Percentiles rank a stretch among this genome's conserved stretches.
Evolutionary conservation across 2,888 invertebrate genomes (phyloP).

Genomic region (Diarsia brunnea): DNA sequence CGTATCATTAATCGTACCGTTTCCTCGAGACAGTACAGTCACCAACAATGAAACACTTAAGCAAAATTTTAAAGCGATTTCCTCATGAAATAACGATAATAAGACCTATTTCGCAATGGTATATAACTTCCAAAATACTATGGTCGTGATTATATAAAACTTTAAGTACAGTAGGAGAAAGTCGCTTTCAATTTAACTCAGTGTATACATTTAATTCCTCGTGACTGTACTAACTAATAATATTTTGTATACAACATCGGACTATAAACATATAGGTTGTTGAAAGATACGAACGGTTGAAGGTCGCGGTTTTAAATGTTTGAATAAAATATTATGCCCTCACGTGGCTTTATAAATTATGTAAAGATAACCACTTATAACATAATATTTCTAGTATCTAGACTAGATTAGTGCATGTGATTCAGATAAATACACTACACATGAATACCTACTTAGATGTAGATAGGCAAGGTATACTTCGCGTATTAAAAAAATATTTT

Average conservation of each 20-base stretch:
- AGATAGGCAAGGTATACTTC: not conserved
- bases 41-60: too few species aligned
- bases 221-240: not conserved
- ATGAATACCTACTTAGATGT: not conserved
- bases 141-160: too few species aligned
- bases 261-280: not conserved
- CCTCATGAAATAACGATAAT: too few species aligned
- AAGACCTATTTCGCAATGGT: too few species aligned
- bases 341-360: constrained; percentile 47
- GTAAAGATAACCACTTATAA: not conserved
- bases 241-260: constrained; percentile 23
- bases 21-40: too few species aligned
- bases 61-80: too few species aligned
- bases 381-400: constrained; percentile 23
- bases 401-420: constrained; percentile 23
- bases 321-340: constrained; percentile 45
- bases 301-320: constrained; percentile 39
- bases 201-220: too few species aligned
- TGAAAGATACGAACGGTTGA: constrained; percentile 24
- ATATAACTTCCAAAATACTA: too few species aligned
- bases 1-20: too few species aligned
- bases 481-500: not conserved
- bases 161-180: too few species aligned
- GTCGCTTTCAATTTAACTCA: too few species aligned
- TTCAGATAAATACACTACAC: not conserved